These are phyloP conservation scores for Dinoponera quadriceps DNA, from an alignment of 1,140 invertebrate species.

Conservation along the genomic window DNA sequence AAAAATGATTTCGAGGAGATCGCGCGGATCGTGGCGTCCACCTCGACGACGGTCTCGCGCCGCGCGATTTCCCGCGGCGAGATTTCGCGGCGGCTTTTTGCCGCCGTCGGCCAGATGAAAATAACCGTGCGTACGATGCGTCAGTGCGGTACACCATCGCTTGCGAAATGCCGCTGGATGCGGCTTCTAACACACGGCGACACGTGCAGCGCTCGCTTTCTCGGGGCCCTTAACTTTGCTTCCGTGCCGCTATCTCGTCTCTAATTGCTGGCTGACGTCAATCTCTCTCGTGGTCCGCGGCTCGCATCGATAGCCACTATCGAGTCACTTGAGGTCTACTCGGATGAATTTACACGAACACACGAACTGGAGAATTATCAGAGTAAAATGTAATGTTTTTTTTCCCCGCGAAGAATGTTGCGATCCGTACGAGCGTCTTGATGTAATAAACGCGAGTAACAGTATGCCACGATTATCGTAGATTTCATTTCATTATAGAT, in stretches of 20 bases:
- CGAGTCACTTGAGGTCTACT: not conserved
- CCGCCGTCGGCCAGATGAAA: conserved; percentile 67
- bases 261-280: conserved; percentile 64
- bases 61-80: not conserved
- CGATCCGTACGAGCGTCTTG: too few species aligned
- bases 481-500: too few species aligned
- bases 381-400: too few species aligned
- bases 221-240: conserved; percentile 66
- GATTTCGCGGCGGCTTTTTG: conserved; percentile 62
- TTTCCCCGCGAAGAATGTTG: too few species aligned
- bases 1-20: too few species aligned
- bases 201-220: conserved; percentile 10
- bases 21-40: conserved; percentile 32
- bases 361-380: too few species aligned
- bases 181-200: conserved; percentile 46
- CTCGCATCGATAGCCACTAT: conserved; percentile 12
- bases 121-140: conserved; percentile 70
- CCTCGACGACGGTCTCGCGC: conserved; percentile 17
- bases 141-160: conserved; percentile 64
- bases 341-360: too few species aligned
- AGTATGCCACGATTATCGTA: too few species aligned
- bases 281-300: conserved; percentile 32
- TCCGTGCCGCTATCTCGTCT: conserved; percentile 73
- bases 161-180: conserved; percentile 62
- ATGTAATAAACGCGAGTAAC: too few species aligned